phyloP scores from a whole-genome alignment of 2,888 invertebrate species.

The Augiades crinisus region DNA sequence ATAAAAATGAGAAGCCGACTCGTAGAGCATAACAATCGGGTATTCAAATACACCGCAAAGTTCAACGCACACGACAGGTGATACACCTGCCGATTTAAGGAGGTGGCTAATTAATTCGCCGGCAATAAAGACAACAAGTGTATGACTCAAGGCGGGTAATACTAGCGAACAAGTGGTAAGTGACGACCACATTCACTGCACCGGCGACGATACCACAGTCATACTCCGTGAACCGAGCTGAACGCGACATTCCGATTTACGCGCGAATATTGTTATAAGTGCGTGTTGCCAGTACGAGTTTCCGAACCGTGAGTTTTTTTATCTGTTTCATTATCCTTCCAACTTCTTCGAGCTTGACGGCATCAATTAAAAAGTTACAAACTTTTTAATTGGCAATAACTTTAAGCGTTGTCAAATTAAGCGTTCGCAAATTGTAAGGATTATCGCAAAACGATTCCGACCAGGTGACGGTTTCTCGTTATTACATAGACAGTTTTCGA shows the following conservation, averaged over 20 bases:
- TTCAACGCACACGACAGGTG: constrained; percentile 66
- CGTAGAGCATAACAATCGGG: constrained; percentile 54
- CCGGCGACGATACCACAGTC: constrained; percentile 64
- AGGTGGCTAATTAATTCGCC: constrained; percentile 44
- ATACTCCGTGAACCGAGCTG: constrained; percentile 51
- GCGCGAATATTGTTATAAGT: constrained; percentile 44
- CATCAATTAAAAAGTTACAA: no score
- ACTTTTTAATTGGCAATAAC: no score
- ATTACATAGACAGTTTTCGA: constrained; percentile 2
- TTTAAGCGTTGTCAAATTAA: neutral
- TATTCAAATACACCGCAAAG: constrained; percentile 67
- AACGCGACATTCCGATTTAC: constrained; percentile 47
- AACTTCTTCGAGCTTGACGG: no score
- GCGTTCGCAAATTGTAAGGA: neutral
- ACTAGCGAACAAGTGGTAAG: constrained; percentile 68
- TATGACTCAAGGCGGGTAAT: constrained; percentile 46
- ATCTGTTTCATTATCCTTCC: neutral
- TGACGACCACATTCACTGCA: constrained; percentile 74
- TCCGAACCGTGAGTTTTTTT: constrained; percentile 31
- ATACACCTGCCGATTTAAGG: constrained; percentile 55
- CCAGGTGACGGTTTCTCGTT: neutral
- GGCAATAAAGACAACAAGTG: constrained; percentile 45
- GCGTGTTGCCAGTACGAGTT: constrained; percentile 54
- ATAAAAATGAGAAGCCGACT: constrained; percentile 52
- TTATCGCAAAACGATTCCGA: no score